phyloP scores from a whole-genome alignment of 2,888 invertebrate genomes.

The Meandrusa payeni region DNA sequence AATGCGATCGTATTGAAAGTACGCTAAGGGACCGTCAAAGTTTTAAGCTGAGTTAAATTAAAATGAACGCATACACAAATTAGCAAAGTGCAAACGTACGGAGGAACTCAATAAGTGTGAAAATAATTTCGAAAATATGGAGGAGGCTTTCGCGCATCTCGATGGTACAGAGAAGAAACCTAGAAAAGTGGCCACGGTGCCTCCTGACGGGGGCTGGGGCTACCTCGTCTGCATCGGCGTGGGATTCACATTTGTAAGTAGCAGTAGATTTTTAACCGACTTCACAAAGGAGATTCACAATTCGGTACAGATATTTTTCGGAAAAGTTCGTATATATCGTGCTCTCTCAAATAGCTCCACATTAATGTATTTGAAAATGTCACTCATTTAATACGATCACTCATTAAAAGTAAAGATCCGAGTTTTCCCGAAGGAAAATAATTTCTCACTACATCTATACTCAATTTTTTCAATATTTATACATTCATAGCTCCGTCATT shows the following conservation, averaged over 20 bases:
- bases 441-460: too few species aligned
- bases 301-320: too few species aligned
- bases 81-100: neutral
- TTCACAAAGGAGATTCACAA: too few species aligned
- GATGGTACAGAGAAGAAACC: slow-evolving; percentile 38
- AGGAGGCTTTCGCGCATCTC: slow-evolving; percentile 71
- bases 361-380: too few species aligned
- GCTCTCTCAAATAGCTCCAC: too few species aligned
- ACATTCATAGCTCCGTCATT: too few species aligned
- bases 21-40: neutral
- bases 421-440: too few species aligned
- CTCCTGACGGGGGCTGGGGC: slow-evolving; percentile 92
- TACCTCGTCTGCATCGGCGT: slow-evolving; percentile 87
- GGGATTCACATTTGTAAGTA: slow-evolving; percentile 87
- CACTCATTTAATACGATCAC: too few species aligned
- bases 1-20: slow-evolving; percentile 12
- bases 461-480: too few species aligned
- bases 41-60: neutral
- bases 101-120: neutral
- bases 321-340: too few species aligned
- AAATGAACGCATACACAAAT: slow-evolving; percentile 1
- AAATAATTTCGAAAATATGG: slow-evolving; percentile 47
- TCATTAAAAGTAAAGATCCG: too few species aligned
- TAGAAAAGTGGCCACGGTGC: slow-evolving; percentile 44
- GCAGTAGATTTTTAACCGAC: too few species aligned